phyloP scores from a whole-genome alignment of 2,113 vertebrate species.

The Chrysemys picta region DNA sequence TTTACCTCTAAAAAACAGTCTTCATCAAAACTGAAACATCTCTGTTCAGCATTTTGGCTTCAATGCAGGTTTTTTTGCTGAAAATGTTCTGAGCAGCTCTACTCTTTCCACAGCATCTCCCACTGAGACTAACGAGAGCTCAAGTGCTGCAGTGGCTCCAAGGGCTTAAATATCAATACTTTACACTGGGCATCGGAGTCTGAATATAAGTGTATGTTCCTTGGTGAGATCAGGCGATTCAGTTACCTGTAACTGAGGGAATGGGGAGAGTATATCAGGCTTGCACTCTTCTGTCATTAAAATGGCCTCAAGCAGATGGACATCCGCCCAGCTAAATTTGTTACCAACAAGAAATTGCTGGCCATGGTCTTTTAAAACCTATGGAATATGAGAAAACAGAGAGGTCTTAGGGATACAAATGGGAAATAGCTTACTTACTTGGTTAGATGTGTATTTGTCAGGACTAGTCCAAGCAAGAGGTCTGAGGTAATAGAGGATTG shows the following conservation, averaged over 20 bases:
- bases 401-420: not conserved
- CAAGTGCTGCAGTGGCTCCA: not conserved
- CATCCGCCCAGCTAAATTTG: conserved; percentile 87
- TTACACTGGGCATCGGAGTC: not conserved
- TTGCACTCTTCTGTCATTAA: conserved; percentile 88
- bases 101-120: not conserved
- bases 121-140: not conserved
- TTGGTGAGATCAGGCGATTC: not conserved
- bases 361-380: conserved; percentile 82
- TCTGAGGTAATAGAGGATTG: not conserved
- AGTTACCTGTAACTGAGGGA: conserved; percentile 76
- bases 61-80: not conserved
- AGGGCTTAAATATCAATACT: not conserved
- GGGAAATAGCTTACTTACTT: not conserved
- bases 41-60: not conserved
- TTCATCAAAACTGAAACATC: not conserved
- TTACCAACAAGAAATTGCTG: conserved; percentile 88
- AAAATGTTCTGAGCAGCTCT: not conserved
- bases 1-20: not conserved
- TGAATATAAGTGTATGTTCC: not conserved
- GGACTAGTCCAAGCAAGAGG: not conserved
- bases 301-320: conserved; percentile 87
- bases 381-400: not conserved
- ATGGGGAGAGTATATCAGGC: conserved; percentile 78
- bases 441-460: not conserved